Conservation (phyloP, 2,113 vertebrate species). For the Lampris incognitus region DNA sequence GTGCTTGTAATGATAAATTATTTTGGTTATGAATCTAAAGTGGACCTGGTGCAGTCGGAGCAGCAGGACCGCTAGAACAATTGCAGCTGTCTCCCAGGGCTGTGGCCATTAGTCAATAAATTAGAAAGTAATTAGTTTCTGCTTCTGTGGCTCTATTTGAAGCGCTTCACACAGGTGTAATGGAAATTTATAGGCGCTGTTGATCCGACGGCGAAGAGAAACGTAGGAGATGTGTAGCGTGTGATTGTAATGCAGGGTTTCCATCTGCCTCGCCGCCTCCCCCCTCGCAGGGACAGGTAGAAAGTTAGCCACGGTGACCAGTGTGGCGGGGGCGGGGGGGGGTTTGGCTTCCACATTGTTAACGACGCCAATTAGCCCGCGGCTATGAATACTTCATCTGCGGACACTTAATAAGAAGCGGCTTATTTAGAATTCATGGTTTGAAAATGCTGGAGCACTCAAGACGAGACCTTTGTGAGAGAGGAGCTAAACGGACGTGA, state of each 20-base stretch:
- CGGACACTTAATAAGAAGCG: conserved; percentile 25
- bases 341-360: conserved; percentile 26
- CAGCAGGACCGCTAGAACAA: conserved; percentile 82
- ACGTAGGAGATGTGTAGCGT: conserved; percentile 75
- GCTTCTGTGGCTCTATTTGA: conserved; percentile 86
- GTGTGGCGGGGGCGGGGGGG: conserved; percentile 10
- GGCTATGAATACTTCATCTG: conserved; percentile 38
- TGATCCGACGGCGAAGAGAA: conserved; percentile 78
- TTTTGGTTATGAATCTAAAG: conserved; percentile 83
- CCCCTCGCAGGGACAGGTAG: conserved; percentile 55
- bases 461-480: conserved; percentile 12
- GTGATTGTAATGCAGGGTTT: conserved; percentile 76
- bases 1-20: conserved; percentile 87
- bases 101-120: conserved; percentile 87
- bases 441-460: conserved; percentile 24
- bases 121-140: conserved; percentile 89
- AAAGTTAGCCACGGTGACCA: conserved; percentile 58
- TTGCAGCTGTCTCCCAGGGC: conserved; percentile 84
- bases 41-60: conserved; percentile 79
- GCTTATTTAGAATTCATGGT: conserved; percentile 28
- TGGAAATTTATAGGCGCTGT: conserved; percentile 84
- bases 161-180: conserved; percentile 84
- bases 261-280: conserved; percentile 59
- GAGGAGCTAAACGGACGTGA: conserved; percentile 8
- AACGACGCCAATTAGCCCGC: conserved; percentile 26